phyloP scores from a whole-genome alignment of 2,113 vertebrate species.

The Tinamus guttatus region DNA sequence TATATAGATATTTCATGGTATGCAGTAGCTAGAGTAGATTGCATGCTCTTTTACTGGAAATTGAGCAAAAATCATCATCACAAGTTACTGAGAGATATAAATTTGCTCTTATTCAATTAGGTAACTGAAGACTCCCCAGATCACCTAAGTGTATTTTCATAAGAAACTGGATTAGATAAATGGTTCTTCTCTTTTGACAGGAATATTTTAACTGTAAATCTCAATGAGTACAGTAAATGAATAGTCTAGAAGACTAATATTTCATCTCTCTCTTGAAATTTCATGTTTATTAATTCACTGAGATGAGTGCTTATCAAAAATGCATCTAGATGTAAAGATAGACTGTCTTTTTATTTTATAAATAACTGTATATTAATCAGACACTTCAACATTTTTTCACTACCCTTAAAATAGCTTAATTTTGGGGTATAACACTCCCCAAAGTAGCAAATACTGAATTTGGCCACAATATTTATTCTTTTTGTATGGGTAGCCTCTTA shows the following conservation, averaged over 20 bases:
- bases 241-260: constrained; percentile 43
- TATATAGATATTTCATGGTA: constrained; percentile 62
- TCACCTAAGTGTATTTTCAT: constrained; percentile 65
- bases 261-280: constrained; percentile 35
- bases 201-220: constrained; percentile 64
- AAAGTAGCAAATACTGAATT: background rate
- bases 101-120: constrained; percentile 76
- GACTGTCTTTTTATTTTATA: background rate
- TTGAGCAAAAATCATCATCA: constrained; percentile 71
- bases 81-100: constrained; percentile 69
- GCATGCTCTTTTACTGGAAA: constrained; percentile 68
- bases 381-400: background rate
- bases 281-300: constrained; percentile 52
- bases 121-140: constrained; percentile 75
- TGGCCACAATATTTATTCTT: background rate
- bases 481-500: background rate
- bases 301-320: constrained; percentile 31
- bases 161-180: constrained; percentile 72
- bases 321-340: background rate
- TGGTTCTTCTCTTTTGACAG: constrained; percentile 56
- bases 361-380: background rate
- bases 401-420: background rate
- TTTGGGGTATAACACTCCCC: background rate
- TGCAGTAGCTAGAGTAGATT: background rate
- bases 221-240: constrained; percentile 30